Evolutionary conservation across 2,888 invertebrate species (phyloP), one percentile per base, ranked within the genome.

Genomic region (Cheilosia grossa): DNA sequence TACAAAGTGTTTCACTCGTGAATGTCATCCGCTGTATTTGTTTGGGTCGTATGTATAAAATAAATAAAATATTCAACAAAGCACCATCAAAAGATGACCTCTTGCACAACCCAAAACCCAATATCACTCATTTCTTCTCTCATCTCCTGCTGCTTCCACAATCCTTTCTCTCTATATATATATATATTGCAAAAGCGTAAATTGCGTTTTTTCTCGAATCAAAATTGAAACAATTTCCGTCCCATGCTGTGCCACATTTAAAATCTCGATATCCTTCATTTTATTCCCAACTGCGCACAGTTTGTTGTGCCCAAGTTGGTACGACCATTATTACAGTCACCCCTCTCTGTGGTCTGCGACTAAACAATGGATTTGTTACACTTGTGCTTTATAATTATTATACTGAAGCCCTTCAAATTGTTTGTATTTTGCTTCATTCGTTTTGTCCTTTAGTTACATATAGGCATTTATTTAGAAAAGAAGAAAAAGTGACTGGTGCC

Each of bases 341-440:
- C 44, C 24, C 7, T 24, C n/a, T 24, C 42, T 61, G 59, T 7
- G 44, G 42, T 27, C 24, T 61, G 17, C 9, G n/a, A n/a, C 27
- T 44, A 24, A n/a, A 42, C 47, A 44, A 61, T 61, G 27, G 59
- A 17, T 61, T 61, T 27, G 59, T 44, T 44, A 44, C 59, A 61
- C 44, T 61, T 61, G 42, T 27, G 42, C n/a, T 4, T 37, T 13
- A 37, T 37, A 30, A 10, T 33, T n/a, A 4, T 1, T 21, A n/a
- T 10, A 21, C 21, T 19, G 58, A 58, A 58, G 58, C 58, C 58
- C 58, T 58, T 58, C 58, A 58, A 58, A 58, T 17, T 13, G 40
- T 40, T 54, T 17, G 10, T 5, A 13, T 13, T 37, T 37, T 37
- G 33, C 19, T 56, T 17, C 19, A 33, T 56, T 56, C 10, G 33